Evolutionary conservation across 2,888 invertebrate genomes (phyloP), one percentile per base, ranked within the genome.

Genomic region (Eristalis arbustorum): DNA sequence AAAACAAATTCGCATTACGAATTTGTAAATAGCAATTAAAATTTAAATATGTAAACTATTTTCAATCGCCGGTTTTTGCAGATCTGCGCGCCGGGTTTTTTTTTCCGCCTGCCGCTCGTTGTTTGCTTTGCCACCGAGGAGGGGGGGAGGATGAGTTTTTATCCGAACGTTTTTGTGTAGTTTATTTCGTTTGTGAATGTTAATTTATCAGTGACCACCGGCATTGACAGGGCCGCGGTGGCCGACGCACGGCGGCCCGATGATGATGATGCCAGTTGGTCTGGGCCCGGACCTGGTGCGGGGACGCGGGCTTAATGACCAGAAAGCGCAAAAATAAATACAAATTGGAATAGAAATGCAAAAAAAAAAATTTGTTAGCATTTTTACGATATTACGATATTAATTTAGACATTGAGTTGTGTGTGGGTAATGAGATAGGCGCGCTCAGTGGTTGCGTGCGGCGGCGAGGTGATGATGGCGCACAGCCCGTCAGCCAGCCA

Each of bases 11-110:
- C 83, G 75, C 78, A 87, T 83, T 87, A 87, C 87, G 87, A 83
- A 87, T 87, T 87, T 87, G 87, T 87, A 87, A 87, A 87, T 83
- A 87, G 87, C 87, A 87, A 87, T 87, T 87, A 87, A 87, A 83
- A 83, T 87, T 87, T 87, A 83, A 83, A 87, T 87, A 87, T 87
- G 87, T 87, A 87, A 87, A 87, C 87, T 87, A 87, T 87, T 87
- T 87, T 72, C 87, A 87, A 79, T 87, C 83, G 87, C 68, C 67
- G 62, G 22, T 67, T 82, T 78, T 74, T 77, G 42, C 42, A n/a
- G 42, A 6, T 49, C 18, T 31, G 8, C 10, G 31, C 6, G 8
- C 6, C 10, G 2, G 28, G 3, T 31, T 18, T 49, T 49, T 49
- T 18, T 18, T 18, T 5, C 10, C 3, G 25, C 3, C 3, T 18